These are phyloP conservation scores for Mormyrus iriodes DNA, from an alignment of 2,113 vertebrate genomes.

Conservation along the genomic window DNA sequence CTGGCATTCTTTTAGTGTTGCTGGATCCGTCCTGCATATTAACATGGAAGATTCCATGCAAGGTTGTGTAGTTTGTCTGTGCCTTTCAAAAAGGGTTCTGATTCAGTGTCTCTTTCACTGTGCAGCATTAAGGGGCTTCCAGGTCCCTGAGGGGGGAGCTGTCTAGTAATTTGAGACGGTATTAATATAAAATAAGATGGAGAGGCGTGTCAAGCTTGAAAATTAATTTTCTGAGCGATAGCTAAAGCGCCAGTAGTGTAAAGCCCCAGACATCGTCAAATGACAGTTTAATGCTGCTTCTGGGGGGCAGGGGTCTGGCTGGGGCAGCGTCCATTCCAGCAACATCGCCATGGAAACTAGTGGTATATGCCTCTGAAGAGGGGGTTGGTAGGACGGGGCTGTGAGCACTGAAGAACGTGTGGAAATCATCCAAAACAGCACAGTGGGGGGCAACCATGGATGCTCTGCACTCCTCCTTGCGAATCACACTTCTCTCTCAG, in stretches of 20 bases:
- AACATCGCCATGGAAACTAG: constrained; percentile 58
- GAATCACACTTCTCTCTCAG: background rate
- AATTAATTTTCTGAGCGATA: constrained; percentile 49
- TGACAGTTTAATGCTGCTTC: constrained; percentile 30
- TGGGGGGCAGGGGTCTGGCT: background rate
- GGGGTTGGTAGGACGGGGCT: background rate
- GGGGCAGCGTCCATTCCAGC: constrained; percentile 35
- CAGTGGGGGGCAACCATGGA: background rate
- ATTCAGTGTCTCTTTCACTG: constrained; percentile 22
- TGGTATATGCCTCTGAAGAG: constrained; percentile 23
- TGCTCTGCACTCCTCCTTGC: background rate
- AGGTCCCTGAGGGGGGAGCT: constrained; percentile 31
- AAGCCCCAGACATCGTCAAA: constrained; percentile 12
- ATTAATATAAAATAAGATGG: constrained; percentile 52
- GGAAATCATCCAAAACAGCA: background rate
- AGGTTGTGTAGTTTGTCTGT: constrained; percentile 32
- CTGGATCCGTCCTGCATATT: constrained; percentile 9
- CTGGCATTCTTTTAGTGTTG: background rate
- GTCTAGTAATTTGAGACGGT: constrained; percentile 48
- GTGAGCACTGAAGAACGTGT: background rate
- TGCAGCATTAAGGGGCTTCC: constrained; percentile 26
- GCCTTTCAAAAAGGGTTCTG: constrained; percentile 36
- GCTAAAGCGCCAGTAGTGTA: constrained; percentile 24
- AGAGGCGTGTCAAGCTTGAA: constrained; percentile 32
- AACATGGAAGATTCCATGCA: constrained; percentile 20